A percentile compares a stretch with the other conserved stretches of the same genome.
phyloP scores from a whole-genome alignment of 2,888 invertebrate genomes.

The Melieria omissa region DNA sequence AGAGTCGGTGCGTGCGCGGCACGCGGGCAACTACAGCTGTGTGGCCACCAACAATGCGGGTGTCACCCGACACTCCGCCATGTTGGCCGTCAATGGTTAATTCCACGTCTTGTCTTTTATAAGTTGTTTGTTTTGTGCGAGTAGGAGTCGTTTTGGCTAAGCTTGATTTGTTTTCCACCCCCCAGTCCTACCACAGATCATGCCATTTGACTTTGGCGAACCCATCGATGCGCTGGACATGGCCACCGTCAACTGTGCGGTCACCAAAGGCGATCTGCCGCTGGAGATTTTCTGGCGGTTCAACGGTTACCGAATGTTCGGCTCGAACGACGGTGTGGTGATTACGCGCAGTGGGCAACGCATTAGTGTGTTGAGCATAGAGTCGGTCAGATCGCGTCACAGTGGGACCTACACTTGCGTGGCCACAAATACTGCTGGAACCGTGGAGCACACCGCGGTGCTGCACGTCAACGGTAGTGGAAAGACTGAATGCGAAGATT shows the following conservation, averaged over 20 bases:
- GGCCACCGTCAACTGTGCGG: constrained; percentile 70
- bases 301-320: constrained; percentile 68
- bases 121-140: not conserved
- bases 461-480: constrained; percentile 54
- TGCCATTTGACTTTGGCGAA: constrained; percentile 70
- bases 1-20: constrained; percentile 74
- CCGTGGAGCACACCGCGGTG: constrained; percentile 64
- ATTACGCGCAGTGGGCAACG: constrained; percentile 57
- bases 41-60: constrained; percentile 74
- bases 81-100: constrained; percentile 71
- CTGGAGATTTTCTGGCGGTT: constrained; percentile 75
- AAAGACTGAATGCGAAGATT: not conserved
- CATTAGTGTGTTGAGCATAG: constrained; percentile 70
- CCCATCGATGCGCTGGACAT: constrained; percentile 73
- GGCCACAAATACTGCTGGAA: constrained; percentile 71
- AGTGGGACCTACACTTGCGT: constrained; percentile 74
- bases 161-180: not conserved
- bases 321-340: constrained; percentile 53
- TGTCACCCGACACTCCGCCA: constrained; percentile 69
- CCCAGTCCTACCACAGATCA: constrained; percentile 70
- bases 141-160: not conserved
- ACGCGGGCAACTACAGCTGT: constrained; percentile 78
- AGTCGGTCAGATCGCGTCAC: constrained; percentile 70
- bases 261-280: constrained; percentile 72
- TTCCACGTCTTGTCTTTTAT: not conserved